Base-by-base conservation (phyloP, 1,140 invertebrate genomes). In the Caligus rogercresseyi region DNA sequence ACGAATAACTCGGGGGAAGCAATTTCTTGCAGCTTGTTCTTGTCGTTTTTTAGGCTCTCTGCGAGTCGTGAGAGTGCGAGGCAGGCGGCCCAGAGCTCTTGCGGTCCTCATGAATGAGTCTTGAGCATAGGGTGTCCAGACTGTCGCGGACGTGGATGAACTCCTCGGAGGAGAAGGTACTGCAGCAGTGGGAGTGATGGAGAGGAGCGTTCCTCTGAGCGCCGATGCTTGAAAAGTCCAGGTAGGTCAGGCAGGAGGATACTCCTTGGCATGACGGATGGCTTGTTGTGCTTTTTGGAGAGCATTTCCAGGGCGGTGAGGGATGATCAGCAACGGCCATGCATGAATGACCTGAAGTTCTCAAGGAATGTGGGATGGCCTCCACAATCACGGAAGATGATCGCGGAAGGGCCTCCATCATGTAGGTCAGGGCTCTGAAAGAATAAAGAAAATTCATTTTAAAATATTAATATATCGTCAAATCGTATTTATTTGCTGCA, bases 251-350 rank as follows among this genome's bases (percentile, higher is more conserved):
- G 72, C 92, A 97, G 3, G 92, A 88, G 18, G 87, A 83, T 1
- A 98, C 91, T 20, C 92, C 69, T 67, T 87, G 56, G 91, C 90
- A 74, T 95, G 90, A 66, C 97, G 75, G 67, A 98, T 96, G 25
- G 90, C 83, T 76, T 97, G 68, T 89, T 89, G 75, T 98, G 93
- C 66, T 92, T 77, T n/a, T 89, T 78, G 0, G 92, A 97, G 20
- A 98, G 77, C 84, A 95, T 96, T 72, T 97, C 93, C 19, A 98
- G 76, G 1, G 93, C 94, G 3, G 92, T 95, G 53, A 98, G 76
- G 68, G 87, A 89, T 74, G 93, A 74, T 98, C 94, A 16, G 93
- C 93, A 2, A 98, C 93, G 75, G 98, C 94, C 90, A 98, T 97
- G 72, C 93, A 98, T 67, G 92, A 67, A 98, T 98, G 0, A 89